phyloP scores from a whole-genome alignment of 2,113 vertebrate genomes.

The Phylloscopus trochiloides region DNA sequence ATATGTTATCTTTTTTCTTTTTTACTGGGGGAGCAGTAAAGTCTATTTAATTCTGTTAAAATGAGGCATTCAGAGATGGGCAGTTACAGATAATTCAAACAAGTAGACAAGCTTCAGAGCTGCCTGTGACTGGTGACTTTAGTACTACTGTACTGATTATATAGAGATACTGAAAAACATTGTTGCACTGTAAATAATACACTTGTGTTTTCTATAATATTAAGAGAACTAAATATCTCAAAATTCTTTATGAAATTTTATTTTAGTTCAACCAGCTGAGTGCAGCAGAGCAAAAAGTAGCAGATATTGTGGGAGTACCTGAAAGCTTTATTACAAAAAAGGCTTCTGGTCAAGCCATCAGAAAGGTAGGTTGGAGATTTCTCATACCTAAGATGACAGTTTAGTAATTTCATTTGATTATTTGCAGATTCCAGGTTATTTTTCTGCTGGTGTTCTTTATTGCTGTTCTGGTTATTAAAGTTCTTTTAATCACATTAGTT shows the following conservation, averaged over 20 bases:
- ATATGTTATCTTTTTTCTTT: not conserved
- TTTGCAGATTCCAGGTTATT: not conserved
- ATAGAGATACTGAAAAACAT: not conserved
- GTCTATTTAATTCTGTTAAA: not conserved
- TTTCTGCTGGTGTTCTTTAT: not conserved
- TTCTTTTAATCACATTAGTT: not conserved
- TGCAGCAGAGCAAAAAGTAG: constrained; percentile 85
- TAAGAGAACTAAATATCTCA: not conserved
- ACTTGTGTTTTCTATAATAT: not conserved
- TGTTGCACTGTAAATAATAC: not conserved
- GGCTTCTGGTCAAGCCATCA: constrained; percentile 88
- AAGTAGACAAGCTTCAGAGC: not conserved
- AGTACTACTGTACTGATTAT: not conserved
- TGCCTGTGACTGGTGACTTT: not conserved
- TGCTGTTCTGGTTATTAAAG: not conserved
- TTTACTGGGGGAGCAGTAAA: not conserved
- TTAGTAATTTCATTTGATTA: not conserved
- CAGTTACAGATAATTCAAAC: not conserved
- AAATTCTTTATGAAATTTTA: not conserved
- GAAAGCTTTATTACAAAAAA: constrained; percentile 90
- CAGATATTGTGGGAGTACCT: constrained; percentile 82
- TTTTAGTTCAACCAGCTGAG: constrained; percentile 85
- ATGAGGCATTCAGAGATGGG: not conserved
- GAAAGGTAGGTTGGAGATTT: constrained; percentile 76
- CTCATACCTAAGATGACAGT: not conserved